Conservation (phyloP, 2,113 vertebrate species). For the Neomonachus schauinslandi region DNA sequence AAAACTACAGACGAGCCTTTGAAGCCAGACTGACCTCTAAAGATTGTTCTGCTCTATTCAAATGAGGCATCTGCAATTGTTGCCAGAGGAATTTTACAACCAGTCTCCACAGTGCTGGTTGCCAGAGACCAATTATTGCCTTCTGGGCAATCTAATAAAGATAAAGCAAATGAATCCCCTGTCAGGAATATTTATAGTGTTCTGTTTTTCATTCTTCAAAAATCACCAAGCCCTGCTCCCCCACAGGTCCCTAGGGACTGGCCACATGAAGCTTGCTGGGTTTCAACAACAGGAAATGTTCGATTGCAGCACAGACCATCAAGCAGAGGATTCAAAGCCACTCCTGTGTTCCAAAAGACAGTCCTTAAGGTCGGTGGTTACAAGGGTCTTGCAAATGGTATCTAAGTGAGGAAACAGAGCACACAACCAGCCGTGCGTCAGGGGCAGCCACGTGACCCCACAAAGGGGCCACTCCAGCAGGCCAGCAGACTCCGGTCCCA, state of each 20-base stretch:
- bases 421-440: fast-evolving
- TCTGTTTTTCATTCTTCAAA: conserved; percentile 61
- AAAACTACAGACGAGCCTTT: background rate
- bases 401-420: background rate
- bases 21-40: conserved; percentile 16
- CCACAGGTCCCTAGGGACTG: background rate
- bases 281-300: conserved; percentile 40
- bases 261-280: background rate
- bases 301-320: background rate
- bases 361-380: background rate
- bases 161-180: conserved; percentile 49
- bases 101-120: conserved; percentile 19
- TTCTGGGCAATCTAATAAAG: conserved; percentile 69
- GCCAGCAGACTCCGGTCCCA: background rate
- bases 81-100: conserved; percentile 71
- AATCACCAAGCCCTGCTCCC: background rate
- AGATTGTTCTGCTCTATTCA: conserved; percentile 47
- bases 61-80: conserved; percentile 58
- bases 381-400: background rate
- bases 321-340: background rate
- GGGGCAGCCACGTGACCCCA: too few relatives aligned
- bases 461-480: fast-evolving
- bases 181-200: conserved; percentile 27
- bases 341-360: background rate
- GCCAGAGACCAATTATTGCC: conserved; percentile 71